Conservation (phyloP, 2,888 invertebrate genomes). For the Cabera pusaria region DNA sequence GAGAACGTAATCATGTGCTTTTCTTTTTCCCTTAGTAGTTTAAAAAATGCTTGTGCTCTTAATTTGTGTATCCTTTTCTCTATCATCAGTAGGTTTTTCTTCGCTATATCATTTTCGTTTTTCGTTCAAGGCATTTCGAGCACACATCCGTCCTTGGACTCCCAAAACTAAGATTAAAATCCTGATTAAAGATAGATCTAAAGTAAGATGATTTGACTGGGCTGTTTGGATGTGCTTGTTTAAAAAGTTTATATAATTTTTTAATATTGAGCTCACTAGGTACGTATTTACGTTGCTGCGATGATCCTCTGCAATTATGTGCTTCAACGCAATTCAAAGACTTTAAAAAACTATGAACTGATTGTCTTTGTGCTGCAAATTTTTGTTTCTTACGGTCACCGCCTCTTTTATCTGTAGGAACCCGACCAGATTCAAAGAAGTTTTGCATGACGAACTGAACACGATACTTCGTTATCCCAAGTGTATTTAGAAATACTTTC, state of each 20-base stretch:
- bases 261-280: too few species aligned
- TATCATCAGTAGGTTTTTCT: neutral
- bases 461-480: slow-evolving; percentile 13
- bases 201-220: too few species aligned
- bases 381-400: slow-evolving; percentile 15
- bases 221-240: too few species aligned
- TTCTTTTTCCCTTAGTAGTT: neutral
- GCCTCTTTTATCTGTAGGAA: slow-evolving; percentile 13
- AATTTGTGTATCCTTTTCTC: neutral
- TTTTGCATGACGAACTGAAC: slow-evolving; percentile 14
- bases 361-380: slow-evolving; percentile 14
- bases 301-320: too few species aligned
- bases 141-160: slow-evolving; percentile 4
- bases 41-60: slow-evolving; percentile 19
- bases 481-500: slow-evolving; percentile 15
- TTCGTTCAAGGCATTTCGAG: slow-evolving; percentile 1
- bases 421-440: too few species aligned
- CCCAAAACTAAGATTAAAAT: slow-evolving; percentile 8
- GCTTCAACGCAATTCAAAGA: too few species aligned
- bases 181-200: too few species aligned
- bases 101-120: neutral
- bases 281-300: too few species aligned
- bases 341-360: slow-evolving; percentile 2
- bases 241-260: too few species aligned
- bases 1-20: slow-evolving; percentile 4